These are phyloP conservation scores for Arctopsyche grandis DNA, from an alignment of 1,140 invertebrate species.

Conservation along the genomic window DNA sequence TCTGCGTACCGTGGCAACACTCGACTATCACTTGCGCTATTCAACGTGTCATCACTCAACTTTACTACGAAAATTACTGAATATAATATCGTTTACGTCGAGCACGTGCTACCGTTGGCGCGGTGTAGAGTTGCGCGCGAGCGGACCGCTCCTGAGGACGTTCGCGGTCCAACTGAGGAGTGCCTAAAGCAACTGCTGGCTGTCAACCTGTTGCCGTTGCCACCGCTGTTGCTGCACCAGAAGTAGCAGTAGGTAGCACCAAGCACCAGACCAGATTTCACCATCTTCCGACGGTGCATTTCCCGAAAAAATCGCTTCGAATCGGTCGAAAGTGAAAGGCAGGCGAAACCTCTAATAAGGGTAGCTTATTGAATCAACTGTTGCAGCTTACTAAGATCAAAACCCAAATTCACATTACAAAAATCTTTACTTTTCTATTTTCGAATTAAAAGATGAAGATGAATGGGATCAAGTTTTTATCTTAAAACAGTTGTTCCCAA, in stretches of 20 bases:
- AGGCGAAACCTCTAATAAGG: neutral
- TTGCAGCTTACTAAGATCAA: too few relatives aligned
- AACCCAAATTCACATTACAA: too few relatives aligned
- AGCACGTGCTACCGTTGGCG: neutral
- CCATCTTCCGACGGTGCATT: neutral
- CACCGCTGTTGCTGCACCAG: neutral
- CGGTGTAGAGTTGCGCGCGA: neutral
- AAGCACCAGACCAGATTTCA: neutral
- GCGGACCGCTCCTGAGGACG: conserved; percentile 7
- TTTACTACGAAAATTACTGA: too few relatives aligned
- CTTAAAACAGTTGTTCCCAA: too few relatives aligned
- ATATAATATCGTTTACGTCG: neutral
- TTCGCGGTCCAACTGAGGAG: conserved; percentile 13
- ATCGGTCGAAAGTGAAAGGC: conserved; percentile 5
- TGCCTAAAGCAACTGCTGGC: neutral
- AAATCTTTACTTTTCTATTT: too few relatives aligned
- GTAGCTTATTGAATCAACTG: too few relatives aligned
- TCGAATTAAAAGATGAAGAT: too few relatives aligned
- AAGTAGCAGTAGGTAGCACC: neutral
- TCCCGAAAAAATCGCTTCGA: neutral
- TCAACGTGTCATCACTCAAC: too few relatives aligned
- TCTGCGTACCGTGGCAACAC: neutral
- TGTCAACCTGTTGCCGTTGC: conserved; percentile 10
- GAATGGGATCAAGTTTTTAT: too few relatives aligned
- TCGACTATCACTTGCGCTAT: neutral